Percentiles rank a stretch among this genome's conserved stretches.
These are phyloP conservation scores for Calliopsis andreniformis DNA, from an alignment of 1,140 invertebrate genomes.

Conservation along the genomic window DNA sequence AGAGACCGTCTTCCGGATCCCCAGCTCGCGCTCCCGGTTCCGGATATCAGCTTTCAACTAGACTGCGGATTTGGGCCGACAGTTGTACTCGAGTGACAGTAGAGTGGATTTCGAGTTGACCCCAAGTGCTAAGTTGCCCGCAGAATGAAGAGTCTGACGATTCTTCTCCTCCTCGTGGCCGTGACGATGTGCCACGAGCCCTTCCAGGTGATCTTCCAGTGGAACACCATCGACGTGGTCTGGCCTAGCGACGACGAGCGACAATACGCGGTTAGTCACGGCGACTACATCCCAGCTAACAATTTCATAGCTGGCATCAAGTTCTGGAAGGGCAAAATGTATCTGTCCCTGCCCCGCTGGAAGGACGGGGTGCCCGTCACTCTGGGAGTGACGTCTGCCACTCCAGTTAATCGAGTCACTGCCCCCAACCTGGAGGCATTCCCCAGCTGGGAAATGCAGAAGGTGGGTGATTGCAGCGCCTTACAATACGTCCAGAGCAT, in stretches of 20 bases:
- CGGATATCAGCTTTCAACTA: constrained; percentile 39
- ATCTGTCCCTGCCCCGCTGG: constrained; percentile 85
- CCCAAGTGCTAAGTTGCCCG: too few species aligned
- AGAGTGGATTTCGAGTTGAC: too few species aligned
- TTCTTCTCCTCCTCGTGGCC: constrained; percentile 31
- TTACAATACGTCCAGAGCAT: constrained; percentile 87
- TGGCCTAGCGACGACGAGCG: constrained; percentile 77
- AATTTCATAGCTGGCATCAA: constrained; percentile 85
- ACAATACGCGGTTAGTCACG: constrained; percentile 77
- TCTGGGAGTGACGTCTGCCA: constrained; percentile 82
- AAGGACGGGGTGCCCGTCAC: constrained; percentile 86
- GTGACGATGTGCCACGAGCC: constrained; percentile 73
- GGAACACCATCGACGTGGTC: constrained; percentile 75
- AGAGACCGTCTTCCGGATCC: constrained; percentile 26
- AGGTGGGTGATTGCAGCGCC: constrained; percentile 83
- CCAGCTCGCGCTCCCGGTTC: constrained; percentile 13
- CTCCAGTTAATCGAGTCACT: constrained; percentile 78
- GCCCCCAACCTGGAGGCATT: constrained; percentile 85
- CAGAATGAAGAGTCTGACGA: constrained; percentile 49
- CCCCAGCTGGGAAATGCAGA: constrained; percentile 86
- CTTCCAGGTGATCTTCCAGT: constrained; percentile 79
- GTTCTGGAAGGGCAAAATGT: constrained; percentile 84
- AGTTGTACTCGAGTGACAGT: too few species aligned
- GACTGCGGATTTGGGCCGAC: too few species aligned
- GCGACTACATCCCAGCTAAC: constrained; percentile 84